Evolutionary conservation across 1,140 invertebrate species (phyloP).

Genomic region (Dendrolimus punctatus): DNA sequence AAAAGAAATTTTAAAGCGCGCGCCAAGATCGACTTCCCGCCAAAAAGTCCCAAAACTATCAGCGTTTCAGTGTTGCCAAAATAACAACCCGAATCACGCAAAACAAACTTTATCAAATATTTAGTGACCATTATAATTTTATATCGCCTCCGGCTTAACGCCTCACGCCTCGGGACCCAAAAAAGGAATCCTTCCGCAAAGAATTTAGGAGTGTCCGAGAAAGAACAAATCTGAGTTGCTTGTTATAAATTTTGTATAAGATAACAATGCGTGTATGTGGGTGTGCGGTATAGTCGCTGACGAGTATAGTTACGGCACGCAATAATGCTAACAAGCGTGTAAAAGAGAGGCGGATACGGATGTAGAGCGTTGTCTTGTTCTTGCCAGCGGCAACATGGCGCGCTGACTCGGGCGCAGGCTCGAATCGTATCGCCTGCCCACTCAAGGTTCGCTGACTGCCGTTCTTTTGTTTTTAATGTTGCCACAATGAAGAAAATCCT

Average conservation of each 20-base stretch:
- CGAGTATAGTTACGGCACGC: constrained; percentile 70
- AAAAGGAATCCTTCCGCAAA: constrained; percentile 63
- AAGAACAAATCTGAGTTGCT: constrained; percentile 65
- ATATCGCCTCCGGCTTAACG: constrained; percentile 44
- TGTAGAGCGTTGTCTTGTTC: constrained; percentile 47
- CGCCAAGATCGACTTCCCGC: constrained; percentile 12
- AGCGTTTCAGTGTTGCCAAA: constrained; percentile 43
- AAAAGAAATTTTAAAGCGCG: no score
- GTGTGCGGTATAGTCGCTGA: constrained; percentile 65
- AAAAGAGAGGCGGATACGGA: constrained; percentile 30
- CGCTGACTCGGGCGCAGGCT: constrained; percentile 69
- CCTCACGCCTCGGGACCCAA: constrained; percentile 35
- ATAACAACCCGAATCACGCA: constrained; percentile 26
- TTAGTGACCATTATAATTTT: constrained; percentile 54
- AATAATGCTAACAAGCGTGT: constrained; percentile 70
- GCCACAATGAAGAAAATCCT: constrained; percentile 22
- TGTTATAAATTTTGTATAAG: constrained; percentile 71
- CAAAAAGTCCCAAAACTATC: constrained; percentile 23
- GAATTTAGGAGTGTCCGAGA: constrained; percentile 66
- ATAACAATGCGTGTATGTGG: constrained; percentile 68
- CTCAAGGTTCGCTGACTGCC: constrained; percentile 74
- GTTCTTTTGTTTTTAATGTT: constrained; percentile 73
- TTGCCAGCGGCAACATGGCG: constrained; percentile 63
- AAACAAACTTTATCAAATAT: constrained; percentile 42
- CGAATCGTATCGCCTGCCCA: constrained; percentile 73